A percentile compares a stretch with the other conserved stretches of the same genome.
phyloP scores from a whole-genome alignment of 2,888 invertebrate species.

The Lasius platythorax region DNA sequence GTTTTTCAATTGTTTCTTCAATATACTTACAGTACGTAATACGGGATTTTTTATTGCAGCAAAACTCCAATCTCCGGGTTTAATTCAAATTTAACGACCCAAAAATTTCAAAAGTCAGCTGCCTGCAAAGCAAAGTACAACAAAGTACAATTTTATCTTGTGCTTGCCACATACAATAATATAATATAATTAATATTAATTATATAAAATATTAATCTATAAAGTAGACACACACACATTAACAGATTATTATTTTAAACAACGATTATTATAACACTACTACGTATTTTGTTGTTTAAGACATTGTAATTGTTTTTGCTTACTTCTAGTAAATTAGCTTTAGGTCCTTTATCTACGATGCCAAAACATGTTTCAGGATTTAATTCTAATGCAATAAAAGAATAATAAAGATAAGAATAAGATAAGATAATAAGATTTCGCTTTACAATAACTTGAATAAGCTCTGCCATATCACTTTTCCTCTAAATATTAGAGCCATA shows the following conservation, averaged over 20 bases:
- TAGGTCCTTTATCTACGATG: slow-evolving; percentile 93
- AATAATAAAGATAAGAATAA: no score
- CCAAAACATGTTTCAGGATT: slow-evolving; percentile 91
- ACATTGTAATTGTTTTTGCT: slow-evolving; percentile 51
- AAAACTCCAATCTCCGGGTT: no score
- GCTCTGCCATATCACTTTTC: slow-evolving; percentile 72
- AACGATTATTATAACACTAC: slow-evolving; percentile 4
- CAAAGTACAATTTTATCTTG: background rate
- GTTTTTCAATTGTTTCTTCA: no score
- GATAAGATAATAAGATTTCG: slow-evolving; percentile 35
- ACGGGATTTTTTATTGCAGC: no score
- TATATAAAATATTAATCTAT: background rate
- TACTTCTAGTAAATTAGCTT: slow-evolving; percentile 92
- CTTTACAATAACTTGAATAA: slow-evolving; percentile 68
- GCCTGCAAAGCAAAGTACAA: slow-evolving; percentile 82
- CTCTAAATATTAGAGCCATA: slow-evolving; percentile 69
- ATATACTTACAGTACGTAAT: no score
- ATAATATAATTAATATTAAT: background rate
- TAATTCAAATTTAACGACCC: slow-evolving; percentile 95
- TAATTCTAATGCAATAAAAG: slow-evolving; percentile 87
- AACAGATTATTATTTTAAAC: background rate
- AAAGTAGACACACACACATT: background rate
- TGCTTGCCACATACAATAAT: background rate
- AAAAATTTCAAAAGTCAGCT: slow-evolving; percentile 90
- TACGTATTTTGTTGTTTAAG: slow-evolving; percentile 24